phyloP scores from a whole-genome alignment of 2,888 invertebrate species.

The Volucella bombylans region DNA sequence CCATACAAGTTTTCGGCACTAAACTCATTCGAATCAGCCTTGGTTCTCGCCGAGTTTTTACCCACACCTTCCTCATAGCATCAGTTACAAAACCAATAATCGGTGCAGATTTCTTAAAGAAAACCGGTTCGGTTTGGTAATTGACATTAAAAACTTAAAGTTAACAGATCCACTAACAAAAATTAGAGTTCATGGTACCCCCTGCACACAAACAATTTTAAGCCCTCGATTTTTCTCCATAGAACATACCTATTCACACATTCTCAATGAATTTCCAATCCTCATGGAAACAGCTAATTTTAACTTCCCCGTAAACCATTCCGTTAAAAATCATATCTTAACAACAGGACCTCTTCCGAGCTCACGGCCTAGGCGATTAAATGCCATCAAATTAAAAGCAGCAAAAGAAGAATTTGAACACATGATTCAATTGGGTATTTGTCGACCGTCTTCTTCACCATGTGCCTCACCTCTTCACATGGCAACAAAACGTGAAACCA shows the following conservation, averaged over 20 bases:
- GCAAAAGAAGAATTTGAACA: too few relatives aligned
- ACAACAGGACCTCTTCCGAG: slow-evolving; percentile 7
- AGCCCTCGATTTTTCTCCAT: slow-evolving; percentile 13
- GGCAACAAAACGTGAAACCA: slow-evolving; percentile 41
- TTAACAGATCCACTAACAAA: slow-evolving; percentile 27
- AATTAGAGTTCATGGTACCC: background rate
- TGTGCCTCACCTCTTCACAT: slow-evolving; percentile 49
- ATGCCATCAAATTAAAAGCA: too few relatives aligned
- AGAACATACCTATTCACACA: slow-evolving; percentile 1
- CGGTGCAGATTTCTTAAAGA: slow-evolving; percentile 49
- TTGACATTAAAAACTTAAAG: slow-evolving; percentile 36
- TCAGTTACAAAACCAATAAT: slow-evolving; percentile 51
- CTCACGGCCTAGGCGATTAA: too few relatives aligned
- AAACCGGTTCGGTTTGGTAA: slow-evolving; percentile 22
- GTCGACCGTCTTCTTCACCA: slow-evolving; percentile 38
- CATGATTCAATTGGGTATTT: slow-evolving; percentile 44
- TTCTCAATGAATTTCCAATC: slow-evolving; percentile 1
- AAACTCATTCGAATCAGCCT: too few relatives aligned
- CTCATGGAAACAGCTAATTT: too few relatives aligned
- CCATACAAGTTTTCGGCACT: slow-evolving; percentile 30
- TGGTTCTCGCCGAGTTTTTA: slow-evolving; percentile 28
- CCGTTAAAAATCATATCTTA: slow-evolving; percentile 38
- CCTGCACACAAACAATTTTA: slow-evolving; percentile 1
- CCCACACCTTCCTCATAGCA: slow-evolving; percentile 42
- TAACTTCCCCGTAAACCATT: slow-evolving; percentile 26